phyloP scores from a whole-genome alignment of 2,888 invertebrate genomes.

The Stenolophus ochropezus region DNA sequence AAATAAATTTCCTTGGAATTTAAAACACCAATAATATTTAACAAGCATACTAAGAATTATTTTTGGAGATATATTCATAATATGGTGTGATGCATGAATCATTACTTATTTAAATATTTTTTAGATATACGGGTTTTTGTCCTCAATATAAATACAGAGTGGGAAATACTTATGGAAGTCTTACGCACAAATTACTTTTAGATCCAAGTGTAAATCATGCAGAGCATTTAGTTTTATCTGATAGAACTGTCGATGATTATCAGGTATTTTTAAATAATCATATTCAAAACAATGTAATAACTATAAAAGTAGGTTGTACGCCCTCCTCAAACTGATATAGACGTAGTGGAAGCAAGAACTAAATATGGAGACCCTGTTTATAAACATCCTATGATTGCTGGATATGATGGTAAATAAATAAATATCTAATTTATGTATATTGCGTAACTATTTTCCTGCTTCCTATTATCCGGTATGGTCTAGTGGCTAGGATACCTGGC shows the following conservation, averaged over 20 bases:
- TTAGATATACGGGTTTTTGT: slow-evolving; percentile 85
- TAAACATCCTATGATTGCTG: slow-evolving; percentile 83
- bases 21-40: not conserved
- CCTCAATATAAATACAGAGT: slow-evolving; percentile 84
- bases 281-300: not conserved
- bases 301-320: slow-evolving; percentile 73
- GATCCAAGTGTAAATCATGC: slow-evolving; percentile 85
- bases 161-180: slow-evolving; percentile 84
- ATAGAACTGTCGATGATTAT: slow-evolving; percentile 78
- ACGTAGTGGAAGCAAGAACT: slow-evolving; percentile 79
- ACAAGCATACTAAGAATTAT: not conserved
- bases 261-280: slow-evolving; percentile 73
- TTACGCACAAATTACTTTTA: slow-evolving; percentile 83
- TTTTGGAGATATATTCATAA: not conserved
- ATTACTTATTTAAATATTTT: slow-evolving; percentile 21
- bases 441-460: too few species aligned
- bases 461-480: slow-evolving; percentile 76
- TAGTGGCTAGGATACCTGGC: slow-evolving; percentile 85
- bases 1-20: not conserved
- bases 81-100: slow-evolving; percentile 4
- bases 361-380: slow-evolving; percentile 82
- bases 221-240: slow-evolving; percentile 81
- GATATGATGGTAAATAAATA: slow-evolving; percentile 80
- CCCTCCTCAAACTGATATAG: slow-evolving; percentile 81
- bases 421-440: not conserved